phyloP scores from a whole-genome alignment of 1,140 invertebrate genomes.

The Aricia agestis region DNA sequence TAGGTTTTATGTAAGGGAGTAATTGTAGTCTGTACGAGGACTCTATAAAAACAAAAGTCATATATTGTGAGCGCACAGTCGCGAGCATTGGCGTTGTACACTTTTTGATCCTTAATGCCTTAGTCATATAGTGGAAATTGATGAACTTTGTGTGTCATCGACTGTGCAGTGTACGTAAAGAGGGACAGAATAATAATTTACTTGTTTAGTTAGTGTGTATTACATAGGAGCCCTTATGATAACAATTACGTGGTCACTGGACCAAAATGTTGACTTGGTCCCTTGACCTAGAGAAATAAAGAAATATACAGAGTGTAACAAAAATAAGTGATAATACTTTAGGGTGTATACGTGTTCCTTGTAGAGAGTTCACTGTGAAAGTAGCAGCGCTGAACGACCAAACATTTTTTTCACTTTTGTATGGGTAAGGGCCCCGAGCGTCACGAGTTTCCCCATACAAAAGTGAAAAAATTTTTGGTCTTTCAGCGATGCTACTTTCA shows the following conservation, averaged over 20 bases:
- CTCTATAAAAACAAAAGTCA: not conserved
- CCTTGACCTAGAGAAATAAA: too few relatives aligned
- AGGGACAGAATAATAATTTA: not conserved
- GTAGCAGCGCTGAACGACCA: too few relatives aligned
- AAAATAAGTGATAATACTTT: too few relatives aligned
- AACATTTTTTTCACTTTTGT: too few relatives aligned
- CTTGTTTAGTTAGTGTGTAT: slow-evolving; percentile 1
- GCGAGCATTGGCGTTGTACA: not conserved
- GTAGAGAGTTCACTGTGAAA: too few relatives aligned
- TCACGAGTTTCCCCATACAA: too few relatives aligned
- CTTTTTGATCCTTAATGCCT: not conserved
- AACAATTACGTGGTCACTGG: not conserved
- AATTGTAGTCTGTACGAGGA: not conserved
- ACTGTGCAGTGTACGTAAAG: not conserved
- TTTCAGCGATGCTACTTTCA: too few relatives aligned
- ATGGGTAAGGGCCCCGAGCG: too few relatives aligned
- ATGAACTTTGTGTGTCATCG: not conserved
- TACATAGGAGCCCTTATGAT: slow-evolving; percentile 1
- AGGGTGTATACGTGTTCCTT: too few relatives aligned
- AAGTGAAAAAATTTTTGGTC: too few relatives aligned
- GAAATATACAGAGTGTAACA: too few relatives aligned
- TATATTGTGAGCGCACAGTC: not conserved
- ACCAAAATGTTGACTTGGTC: not conserved
- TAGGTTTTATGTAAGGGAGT: not conserved
- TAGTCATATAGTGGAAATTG: not conserved